Evolutionary conservation across 2,797 vertebrate genomes (phyloP), one percentile per base, ranked within the genome.

Genomic region (Squalus acanthias): DNA sequence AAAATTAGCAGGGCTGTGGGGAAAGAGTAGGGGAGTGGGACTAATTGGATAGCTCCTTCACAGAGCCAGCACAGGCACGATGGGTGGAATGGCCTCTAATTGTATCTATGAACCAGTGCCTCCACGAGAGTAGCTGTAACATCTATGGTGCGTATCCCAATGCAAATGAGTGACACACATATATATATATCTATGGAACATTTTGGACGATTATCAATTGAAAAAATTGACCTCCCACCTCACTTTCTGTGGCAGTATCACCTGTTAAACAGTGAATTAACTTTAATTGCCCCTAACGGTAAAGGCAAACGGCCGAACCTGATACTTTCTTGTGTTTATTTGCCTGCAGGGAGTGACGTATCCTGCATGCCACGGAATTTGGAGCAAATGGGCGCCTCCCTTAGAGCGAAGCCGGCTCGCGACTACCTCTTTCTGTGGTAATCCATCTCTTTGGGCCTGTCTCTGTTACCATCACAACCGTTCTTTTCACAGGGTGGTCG

Each of bases 311-410:
- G 72, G 82, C 67, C 1, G 50, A 57, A 89, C 2, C n/a, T 95
- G 60, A 0, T 29, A 96, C 89, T 97, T 74, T 76, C 57, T 82
- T 96, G 60, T 96, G 79, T 76, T 33, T 88, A 22, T 20, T 70
- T 96, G 60, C 39, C 70, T 17, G 15, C 96, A 99, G 99, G 99
- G 99, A 0, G 99, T 99, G 85, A 99, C 99, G 0, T 99, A 99
- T 96, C 99, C 99, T 0, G 99, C 99, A 0, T 99, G 99, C 97
- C 99, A 99, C 0, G 99, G 99, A 39, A 99, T 99, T 97, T 99
- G 99, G 99, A 99, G 98, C 96, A 99, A 99, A 96, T 99, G 99
- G 99, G 99, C 99, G 0, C 99, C 99, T 0, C 99, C 99, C 8
- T 97, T 99, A 79, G 99, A 99, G 97, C 98, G 99, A 97, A 99